Percentiles rank a stretch among this genome's conserved stretches.
These are phyloP conservation scores for Callopanchax toddi DNA, from an alignment of 2,113 vertebrate genomes.

Conservation along the genomic window DNA sequence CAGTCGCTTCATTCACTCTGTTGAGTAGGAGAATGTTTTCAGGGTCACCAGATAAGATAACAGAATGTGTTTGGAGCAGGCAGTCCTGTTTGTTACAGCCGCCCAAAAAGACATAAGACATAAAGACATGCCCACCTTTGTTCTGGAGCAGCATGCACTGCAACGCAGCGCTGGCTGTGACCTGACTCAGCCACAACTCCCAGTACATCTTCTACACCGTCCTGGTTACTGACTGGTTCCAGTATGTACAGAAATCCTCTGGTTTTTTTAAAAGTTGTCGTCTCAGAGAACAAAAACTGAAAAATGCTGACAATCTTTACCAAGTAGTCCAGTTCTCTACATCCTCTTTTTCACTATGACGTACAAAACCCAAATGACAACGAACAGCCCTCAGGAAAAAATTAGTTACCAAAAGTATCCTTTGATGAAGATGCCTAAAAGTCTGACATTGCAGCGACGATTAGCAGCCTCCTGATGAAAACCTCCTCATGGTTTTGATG, in stretches of 20 bases:
- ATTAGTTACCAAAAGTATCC: constrained; percentile 39
- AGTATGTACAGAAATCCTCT: constrained; percentile 22
- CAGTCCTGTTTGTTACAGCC: too few species aligned
- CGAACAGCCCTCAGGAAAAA: not conserved
- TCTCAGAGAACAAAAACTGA: not conserved
- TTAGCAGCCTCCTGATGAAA: constrained; percentile 36
- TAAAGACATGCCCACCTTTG: constrained; percentile 73
- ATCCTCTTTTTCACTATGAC: not conserved
- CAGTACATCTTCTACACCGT: constrained; percentile 73
- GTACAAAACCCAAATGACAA: constrained; percentile 3
- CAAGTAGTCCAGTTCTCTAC: not conserved
- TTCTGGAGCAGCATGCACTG: constrained; percentile 74
- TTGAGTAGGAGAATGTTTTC: too few species aligned
- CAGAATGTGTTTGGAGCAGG: too few species aligned
- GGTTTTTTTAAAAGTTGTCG: not conserved
- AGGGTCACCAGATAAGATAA: too few species aligned
- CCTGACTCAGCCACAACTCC: constrained; percentile 80
- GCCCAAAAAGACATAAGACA: too few species aligned
- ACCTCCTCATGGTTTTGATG: constrained; percentile 58
- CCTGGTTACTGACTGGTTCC: constrained; percentile 19
- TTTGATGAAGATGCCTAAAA: constrained; percentile 34
- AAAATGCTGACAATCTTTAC: constrained; percentile 19
- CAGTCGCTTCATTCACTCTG: too few species aligned
- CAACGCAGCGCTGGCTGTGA: constrained; percentile 65
- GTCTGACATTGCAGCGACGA: constrained; percentile 41